phyloP scores from a whole-genome alignment of 35 echinoderm and acorn worm genomes.

The Chiridota heheva region DNA sequence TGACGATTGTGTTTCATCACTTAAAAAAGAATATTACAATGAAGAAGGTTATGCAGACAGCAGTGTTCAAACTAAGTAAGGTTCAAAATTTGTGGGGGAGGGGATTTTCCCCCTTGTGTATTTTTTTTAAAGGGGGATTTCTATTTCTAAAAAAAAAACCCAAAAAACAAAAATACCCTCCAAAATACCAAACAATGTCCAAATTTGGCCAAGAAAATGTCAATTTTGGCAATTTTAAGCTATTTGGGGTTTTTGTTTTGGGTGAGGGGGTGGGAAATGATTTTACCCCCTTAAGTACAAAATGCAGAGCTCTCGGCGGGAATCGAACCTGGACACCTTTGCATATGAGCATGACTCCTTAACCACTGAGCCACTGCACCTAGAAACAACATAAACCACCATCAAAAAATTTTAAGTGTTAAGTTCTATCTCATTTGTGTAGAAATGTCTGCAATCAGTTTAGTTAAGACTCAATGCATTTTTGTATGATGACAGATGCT shows the following conservation, averaged over 20 bases:
- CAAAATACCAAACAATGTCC: neutral
- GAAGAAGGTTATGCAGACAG: neutral
- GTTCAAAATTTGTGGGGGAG: too few species aligned
- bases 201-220: neutral
- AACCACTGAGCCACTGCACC: too few species aligned
- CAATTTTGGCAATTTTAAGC: neutral
- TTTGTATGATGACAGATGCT: constrained; percentile 50
- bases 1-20: neutral
- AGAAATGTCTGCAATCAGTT: too few species aligned
- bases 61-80: neutral
- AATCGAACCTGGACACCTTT: too few species aligned
- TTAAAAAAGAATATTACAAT: neutral
- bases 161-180: neutral
- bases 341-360: too few species aligned
- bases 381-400: neutral
- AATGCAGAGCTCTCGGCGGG: too few species aligned
- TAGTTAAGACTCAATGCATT: neutral
- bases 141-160: neutral
- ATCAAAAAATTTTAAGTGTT: neutral
- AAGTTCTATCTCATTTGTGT: too few species aligned
- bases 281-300: too few species aligned
- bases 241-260: too few species aligned
- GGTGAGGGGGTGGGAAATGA: too few species aligned
- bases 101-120: neutral
- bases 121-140: neutral